Conservation (phyloP, 1,140 invertebrate genomes). For the Procambarus clarkii region DNA sequence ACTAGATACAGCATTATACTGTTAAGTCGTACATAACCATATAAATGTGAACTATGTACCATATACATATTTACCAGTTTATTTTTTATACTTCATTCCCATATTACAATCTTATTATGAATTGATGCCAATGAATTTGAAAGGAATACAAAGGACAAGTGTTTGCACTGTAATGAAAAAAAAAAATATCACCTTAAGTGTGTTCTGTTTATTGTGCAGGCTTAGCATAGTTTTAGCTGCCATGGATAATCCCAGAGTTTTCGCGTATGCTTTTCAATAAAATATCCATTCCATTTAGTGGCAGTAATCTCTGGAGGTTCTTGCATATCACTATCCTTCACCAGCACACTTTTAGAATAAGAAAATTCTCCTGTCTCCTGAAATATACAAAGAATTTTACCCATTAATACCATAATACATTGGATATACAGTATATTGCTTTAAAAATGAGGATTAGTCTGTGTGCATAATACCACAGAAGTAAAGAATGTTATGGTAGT, state of each 20-base stretch:
- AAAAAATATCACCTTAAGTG: no score
- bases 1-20: no score
- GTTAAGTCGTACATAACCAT: no score
- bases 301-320: constrained; percentile 10
- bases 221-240: constrained; percentile 53
- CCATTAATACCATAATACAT: background rate
- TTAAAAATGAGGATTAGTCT: background rate
- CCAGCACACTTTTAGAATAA: background rate
- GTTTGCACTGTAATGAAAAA: no score
- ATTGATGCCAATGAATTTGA: no score
- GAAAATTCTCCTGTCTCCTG: constrained; percentile 53
- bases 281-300: constrained; percentile 21
- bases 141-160: no score
- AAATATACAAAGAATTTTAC: background rate
- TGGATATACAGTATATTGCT: background rate
- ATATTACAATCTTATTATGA: no score
- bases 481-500: no score
- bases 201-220: no score
- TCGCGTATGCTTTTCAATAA: constrained; percentile 48
- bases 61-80: no score
- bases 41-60: no score
- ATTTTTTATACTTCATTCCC: no score
- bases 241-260: constrained; percentile 57
- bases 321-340: constrained; percentile 30
- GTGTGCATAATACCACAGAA: background rate